Evolutionary conservation across 2,113 vertebrate genomes (phyloP).

Genomic region (Stegostoma tigrinum): DNA sequence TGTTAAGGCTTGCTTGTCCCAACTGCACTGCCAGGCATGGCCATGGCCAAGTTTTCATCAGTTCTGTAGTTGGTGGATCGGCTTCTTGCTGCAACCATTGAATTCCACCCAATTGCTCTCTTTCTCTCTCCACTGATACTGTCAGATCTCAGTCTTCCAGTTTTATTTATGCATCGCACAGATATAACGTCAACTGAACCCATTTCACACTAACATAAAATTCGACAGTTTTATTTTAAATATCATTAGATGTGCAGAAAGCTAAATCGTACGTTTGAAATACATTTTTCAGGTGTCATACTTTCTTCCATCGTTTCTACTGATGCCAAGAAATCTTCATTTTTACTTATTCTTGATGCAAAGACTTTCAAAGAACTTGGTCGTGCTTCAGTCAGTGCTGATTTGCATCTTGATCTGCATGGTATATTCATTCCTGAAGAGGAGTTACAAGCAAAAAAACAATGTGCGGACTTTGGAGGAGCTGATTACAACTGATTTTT

Average conservation of each 20-base stretch:
- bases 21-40: background rate
- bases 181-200: background rate
- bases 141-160: background rate
- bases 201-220: background rate
- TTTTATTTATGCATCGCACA: background rate
- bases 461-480: background rate
- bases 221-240: background rate
- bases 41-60: background rate
- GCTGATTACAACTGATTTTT: background rate
- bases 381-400: conserved; percentile 58
- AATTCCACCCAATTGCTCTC: background rate
- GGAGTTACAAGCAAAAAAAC: background rate
- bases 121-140: background rate
- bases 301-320: conserved; percentile 60
- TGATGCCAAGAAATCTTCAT: conserved; percentile 60
- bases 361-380: conserved; percentile 76
- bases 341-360: conserved; percentile 77
- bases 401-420: conserved; percentile 74
- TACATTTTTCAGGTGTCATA: conserved; percentile 64
- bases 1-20: background rate
- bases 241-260: background rate
- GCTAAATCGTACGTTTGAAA: background rate
- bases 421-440: conserved; percentile 72
- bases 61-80: too few species aligned
- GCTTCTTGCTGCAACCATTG: background rate